phyloP scores from a whole-genome alignment of 2,888 invertebrate species.

The Ctena decussata region DNA sequence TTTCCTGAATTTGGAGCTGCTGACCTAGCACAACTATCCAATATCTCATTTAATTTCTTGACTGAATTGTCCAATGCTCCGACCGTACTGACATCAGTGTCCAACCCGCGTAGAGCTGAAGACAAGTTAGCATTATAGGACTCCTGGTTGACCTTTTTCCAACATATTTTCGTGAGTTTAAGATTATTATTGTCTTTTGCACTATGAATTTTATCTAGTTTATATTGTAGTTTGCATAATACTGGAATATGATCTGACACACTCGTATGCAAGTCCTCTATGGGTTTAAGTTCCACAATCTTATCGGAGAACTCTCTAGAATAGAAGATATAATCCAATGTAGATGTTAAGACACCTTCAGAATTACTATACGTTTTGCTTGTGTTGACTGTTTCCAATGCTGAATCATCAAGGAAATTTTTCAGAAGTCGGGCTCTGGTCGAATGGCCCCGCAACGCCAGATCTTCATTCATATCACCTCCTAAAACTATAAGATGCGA shows the following conservation, averaged over 20 bases:
- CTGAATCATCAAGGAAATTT: neutral
- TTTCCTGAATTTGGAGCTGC: neutral
- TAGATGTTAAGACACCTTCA: neutral
- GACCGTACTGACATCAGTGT: neutral
- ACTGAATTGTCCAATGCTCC: neutral
- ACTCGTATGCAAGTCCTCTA: neutral
- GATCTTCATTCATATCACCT: neutral
- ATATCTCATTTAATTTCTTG: neutral
- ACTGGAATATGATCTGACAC: neutral
- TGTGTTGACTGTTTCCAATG: neutral
- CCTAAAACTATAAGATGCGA: neutral
- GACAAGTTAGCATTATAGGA: neutral
- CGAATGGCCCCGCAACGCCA: neutral
- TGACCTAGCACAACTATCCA: neutral
- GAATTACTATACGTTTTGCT: neutral
- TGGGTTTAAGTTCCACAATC: neutral
- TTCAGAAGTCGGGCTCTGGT: neutral
- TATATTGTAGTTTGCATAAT: neutral
- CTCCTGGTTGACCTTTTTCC: neutral
- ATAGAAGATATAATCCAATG: neutral
- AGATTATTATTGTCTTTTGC: neutral
- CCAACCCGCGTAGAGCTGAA: neutral
- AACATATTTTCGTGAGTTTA: neutral
- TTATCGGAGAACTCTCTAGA: neutral
- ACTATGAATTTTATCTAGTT: neutral